Conservation (phyloP, 2,888 invertebrate species). For the Phragmatobia fuliginosa region DNA sequence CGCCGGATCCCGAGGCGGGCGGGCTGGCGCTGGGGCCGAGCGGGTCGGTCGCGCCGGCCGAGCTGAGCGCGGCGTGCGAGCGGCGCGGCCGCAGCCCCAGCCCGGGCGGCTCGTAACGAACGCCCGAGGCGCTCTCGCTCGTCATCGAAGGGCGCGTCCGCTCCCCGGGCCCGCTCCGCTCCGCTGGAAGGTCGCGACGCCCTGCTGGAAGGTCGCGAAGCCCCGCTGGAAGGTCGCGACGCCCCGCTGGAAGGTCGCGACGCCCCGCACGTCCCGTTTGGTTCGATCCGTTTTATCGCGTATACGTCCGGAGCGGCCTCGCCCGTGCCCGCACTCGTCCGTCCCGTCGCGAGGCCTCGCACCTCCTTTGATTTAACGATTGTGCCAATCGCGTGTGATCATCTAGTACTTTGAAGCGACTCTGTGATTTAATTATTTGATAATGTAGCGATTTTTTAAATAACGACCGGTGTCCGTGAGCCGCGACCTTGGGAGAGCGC, state of each 20-base stretch:
- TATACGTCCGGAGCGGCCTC: conserved; percentile 30
- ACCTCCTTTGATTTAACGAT: conserved; percentile 42
- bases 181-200: neutral
- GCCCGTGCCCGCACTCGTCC: conserved; percentile 36
- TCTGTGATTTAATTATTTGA: conserved; percentile 61
- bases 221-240: conserved; percentile 19
- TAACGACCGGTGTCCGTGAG: conserved; percentile 41
- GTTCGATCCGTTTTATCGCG: conserved; percentile 19
- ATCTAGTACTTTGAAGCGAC: conserved; percentile 54
- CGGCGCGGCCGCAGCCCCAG: conserved; percentile 20
- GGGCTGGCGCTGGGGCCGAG: conserved; percentile 24
- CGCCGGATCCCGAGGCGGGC: conserved; percentile 70
- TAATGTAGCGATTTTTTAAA: conserved; percentile 46
- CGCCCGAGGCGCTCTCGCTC: conserved; percentile 6
- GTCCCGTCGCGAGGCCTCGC: conserved; percentile 41
- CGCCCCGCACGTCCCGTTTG: neutral
- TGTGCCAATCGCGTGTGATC: conserved; percentile 60
- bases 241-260: neutral
- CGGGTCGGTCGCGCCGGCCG: conserved; percentile 28
- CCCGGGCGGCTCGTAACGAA: conserved; percentile 47
- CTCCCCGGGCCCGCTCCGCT: conserved; percentile 21
- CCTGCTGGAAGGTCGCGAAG: conserved; percentile 12
- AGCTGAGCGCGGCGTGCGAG: conserved; percentile 34
- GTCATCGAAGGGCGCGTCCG: conserved; percentile 12
- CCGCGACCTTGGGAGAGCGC: conserved; percentile 46